These are phyloP conservation scores for Coregonus suidteri DNA, from an alignment of 2,797 vertebrate species.

Conservation along the genomic window DNA sequence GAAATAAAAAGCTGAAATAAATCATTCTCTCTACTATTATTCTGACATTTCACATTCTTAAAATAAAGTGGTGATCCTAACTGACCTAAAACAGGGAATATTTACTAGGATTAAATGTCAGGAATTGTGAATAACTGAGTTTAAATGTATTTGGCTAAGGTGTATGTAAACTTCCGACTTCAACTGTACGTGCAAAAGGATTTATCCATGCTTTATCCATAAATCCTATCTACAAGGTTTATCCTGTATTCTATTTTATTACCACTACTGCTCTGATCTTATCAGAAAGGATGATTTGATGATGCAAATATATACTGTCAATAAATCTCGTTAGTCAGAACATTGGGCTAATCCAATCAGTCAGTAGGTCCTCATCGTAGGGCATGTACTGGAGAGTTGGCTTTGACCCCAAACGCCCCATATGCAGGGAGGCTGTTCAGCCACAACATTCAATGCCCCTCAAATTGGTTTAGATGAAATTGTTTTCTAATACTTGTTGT, in stretches of 20 bases:
- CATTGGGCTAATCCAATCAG: neutral
- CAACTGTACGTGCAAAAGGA: neutral
- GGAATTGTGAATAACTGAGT: too few relatives aligned
- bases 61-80: too few relatives aligned
- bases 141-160: too few relatives aligned
- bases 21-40: too few relatives aligned
- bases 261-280: neutral
- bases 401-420: neutral
- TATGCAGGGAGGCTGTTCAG: neutral
- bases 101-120: too few relatives aligned
- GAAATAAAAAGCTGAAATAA: too few relatives aligned
- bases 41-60: too few relatives aligned
- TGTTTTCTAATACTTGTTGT: neutral
- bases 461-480: neutral
- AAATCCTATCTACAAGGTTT: neutral
- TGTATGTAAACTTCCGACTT: too few relatives aligned
- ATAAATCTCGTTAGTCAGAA: conserved; percentile 5
- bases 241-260: neutral
- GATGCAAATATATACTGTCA: conserved; percentile 10
- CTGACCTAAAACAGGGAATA: too few relatives aligned
- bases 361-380: neutral
- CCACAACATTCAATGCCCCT: neutral
- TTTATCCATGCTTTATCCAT: neutral
- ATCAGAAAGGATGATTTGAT: conserved; percentile 5
- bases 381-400: neutral